phyloP scores from a whole-genome alignment of 2,113 vertebrate species.

The Mastomys natalensis region DNA sequence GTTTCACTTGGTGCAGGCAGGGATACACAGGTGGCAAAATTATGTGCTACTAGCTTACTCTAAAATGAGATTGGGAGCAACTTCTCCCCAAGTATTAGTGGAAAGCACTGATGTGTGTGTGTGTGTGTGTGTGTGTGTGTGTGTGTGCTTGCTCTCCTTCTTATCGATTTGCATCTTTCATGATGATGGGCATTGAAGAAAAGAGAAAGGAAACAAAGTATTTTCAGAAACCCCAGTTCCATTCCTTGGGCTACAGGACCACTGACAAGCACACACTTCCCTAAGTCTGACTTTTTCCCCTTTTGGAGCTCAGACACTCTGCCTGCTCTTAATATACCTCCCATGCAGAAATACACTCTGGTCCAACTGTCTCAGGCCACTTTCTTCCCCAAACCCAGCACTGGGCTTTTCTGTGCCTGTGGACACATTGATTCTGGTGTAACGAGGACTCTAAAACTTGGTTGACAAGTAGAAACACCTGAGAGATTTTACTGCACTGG shows the following conservation, averaged over 20 bases:
- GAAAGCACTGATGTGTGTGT: neutral
- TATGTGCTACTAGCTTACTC: neutral
- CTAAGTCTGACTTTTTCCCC: neutral
- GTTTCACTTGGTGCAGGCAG: neutral
- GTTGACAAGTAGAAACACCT: neutral
- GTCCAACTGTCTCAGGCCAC: neutral
- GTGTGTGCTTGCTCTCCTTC: neutral
- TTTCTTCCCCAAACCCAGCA: neutral
- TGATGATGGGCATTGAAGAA: neutral
- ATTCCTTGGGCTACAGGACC: neutral
- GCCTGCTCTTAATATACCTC: neutral
- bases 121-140: neutral
- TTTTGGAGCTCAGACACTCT: neutral
- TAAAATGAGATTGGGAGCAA: neutral
- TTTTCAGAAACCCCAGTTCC: neutral
- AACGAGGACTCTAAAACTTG: neutral
- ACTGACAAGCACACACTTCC: neutral
- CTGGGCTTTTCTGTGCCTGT: neutral
- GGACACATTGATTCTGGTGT: neutral
- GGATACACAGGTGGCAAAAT: neutral
- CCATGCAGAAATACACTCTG: neutral
- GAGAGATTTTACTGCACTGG: too few species aligned
- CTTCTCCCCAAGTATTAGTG: neutral
- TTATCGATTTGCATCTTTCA: neutral
- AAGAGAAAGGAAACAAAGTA: conserved; percentile 9